phyloP scores from a whole-genome alignment of 2,797 vertebrate genomes.

The Coendou prehensilis region DNA sequence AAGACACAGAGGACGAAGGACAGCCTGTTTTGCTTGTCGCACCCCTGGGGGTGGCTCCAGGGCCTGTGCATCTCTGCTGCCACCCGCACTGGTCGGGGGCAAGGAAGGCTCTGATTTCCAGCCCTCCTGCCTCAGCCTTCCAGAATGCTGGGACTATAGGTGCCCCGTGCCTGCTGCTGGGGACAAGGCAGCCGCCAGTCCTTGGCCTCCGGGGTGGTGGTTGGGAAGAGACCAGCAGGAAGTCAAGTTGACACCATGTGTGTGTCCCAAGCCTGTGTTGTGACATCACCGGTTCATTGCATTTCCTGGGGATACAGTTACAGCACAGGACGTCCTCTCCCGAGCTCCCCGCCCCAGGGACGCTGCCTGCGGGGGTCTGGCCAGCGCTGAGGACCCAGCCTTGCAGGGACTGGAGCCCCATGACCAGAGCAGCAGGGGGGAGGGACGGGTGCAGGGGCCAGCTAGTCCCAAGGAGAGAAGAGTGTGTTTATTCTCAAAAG shows the following conservation, averaged over 20 bases:
- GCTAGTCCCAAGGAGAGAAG: no score
- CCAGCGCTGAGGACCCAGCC: neutral
- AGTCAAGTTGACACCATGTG: rapidly evolving
- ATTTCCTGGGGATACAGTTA: constrained; percentile 44
- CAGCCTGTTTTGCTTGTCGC: no score
- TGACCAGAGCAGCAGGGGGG: neutral
- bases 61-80: neutral
- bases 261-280: rapidly evolving
- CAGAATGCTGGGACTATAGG: neutral
- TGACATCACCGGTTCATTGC: neutral
- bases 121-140: neutral
- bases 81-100: neutral
- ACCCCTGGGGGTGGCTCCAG: neutral
- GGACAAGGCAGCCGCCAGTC: neutral
- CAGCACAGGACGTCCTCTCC: neutral
- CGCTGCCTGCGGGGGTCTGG: neutral
- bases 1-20: neutral
- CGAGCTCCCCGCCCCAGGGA: neutral
- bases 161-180: neutral
- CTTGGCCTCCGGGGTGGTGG: neutral
- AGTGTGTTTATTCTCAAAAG: neutral
- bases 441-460: no score
- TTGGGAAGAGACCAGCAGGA: neutral
- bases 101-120: neutral
- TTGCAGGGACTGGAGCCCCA: neutral